Evolutionary conservation across 2,797 vertebrate genomes (phyloP), one percentile per base, ranked within the genome.

Genomic region (Helarctos malayanus): DNA sequence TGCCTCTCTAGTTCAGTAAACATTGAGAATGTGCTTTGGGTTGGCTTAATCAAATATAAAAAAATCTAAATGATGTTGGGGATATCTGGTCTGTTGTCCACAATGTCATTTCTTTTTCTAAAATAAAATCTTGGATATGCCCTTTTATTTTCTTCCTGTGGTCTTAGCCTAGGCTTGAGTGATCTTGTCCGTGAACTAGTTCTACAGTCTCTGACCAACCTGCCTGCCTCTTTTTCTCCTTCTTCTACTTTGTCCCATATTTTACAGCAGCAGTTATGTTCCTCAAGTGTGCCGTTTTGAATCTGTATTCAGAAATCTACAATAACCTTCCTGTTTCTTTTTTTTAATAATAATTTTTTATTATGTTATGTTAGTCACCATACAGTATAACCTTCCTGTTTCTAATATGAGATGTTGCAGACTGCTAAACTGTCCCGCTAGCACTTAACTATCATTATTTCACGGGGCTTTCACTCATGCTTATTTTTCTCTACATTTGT

Each of bases 381-480:
- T 41, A 41, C 41, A 41, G 41, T 41, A 11, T 54, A 75, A 73
- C 68, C 27, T 56, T 75, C 56, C 54, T 82, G 13, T 71, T 93
- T 75, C n/a, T 79, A 89, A 84, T 85, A 45, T 35, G 45, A 93
- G 80, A 56, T 80, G 38, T 75, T 61, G 79, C 63, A 80, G 56
- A 57, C 23, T 85, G 73, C 49, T 86, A 0, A 86, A 81, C 52
- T 80, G 45, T 71, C 35, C 21, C 63, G 16, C 35, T 85, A 45
- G 59, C 91, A 45, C 35, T 59, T 79, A 78, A n/a, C 47, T 76
- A 19, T 41, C 12, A n/a, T 76, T 83, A 52, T 93, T 96, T 89
- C 80, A 59, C 57, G 71, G 54, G 73, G 45, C 38, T 52, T 38
- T 87, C 56, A 38, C 81, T 81, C 84, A 68, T 68, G 14, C 38